phyloP scores from a whole-genome alignment of 2,888 invertebrate genomes.

The Neria commutata region DNA sequence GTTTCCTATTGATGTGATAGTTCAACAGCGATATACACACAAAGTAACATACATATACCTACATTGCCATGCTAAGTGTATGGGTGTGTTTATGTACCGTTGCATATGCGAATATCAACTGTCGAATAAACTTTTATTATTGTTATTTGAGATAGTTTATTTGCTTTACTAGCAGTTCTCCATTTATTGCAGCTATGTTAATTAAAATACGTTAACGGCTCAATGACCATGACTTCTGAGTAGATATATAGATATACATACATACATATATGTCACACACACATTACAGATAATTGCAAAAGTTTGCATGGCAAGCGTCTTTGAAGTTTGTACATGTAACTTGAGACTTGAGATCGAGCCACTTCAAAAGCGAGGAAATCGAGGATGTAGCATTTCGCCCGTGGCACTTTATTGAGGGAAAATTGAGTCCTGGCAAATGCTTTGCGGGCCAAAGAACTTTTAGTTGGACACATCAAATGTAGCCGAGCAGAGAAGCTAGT shows the following conservation, averaged over 20 bases:
- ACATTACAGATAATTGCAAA: not conserved
- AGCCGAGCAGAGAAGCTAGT: no score
- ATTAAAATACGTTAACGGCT: conserved; percentile 14
- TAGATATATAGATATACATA: not conserved
- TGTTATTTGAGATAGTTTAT: conserved; percentile 7
- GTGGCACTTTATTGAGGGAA: not conserved
- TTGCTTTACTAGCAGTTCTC: not conserved
- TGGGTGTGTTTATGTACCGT: no score
- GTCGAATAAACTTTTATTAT: conserved; percentile 7
- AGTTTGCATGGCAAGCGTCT: not conserved
- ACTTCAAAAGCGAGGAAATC: no score
- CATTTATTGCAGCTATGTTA: conserved; percentile 4
- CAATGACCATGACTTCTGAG: conserved; percentile 6
- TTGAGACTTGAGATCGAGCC: no score
- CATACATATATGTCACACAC: not conserved
- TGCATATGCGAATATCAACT: not conserved
- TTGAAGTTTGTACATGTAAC: no score
- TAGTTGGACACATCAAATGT: no score
- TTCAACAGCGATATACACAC: not conserved
- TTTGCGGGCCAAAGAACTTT: not conserved
- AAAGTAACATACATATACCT: not conserved
- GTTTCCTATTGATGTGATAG: not conserved
- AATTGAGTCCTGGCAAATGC: not conserved
- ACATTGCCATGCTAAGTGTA: not conserved
- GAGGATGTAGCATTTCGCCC: not conserved